phyloP scores from a whole-genome alignment of 2,888 invertebrate genomes.

The Tachina grossa region DNA sequence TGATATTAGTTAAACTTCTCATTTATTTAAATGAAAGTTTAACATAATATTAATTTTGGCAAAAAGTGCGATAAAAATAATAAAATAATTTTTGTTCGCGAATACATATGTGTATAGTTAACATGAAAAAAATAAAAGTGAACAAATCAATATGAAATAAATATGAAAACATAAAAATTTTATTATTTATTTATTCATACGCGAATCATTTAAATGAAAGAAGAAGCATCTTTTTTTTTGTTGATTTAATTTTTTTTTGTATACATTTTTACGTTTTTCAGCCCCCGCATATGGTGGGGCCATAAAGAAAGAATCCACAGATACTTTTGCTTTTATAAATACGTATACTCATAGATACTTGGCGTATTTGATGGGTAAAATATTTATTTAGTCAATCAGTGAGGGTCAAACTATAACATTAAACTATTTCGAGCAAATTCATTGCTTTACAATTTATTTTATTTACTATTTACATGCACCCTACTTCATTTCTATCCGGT shows the following conservation, averaged over 20 bases:
- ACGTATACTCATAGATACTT: neutral
- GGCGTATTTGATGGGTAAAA: constrained; percentile 51
- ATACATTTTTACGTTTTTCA: constrained; percentile 34
- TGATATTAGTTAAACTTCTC: too few relatives aligned
- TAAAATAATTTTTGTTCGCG: too few relatives aligned
- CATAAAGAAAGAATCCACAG: neutral
- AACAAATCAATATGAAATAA: neutral
- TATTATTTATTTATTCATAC: constrained; percentile 42
- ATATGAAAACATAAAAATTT: neutral
- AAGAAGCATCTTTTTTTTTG: constrained; percentile 35
- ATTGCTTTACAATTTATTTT: constrained; percentile 3
- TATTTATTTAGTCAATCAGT: constrained; percentile 54
- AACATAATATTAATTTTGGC: too few relatives aligned
- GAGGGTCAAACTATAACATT: constrained; percentile 62
- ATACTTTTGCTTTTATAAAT: constrained; percentile 39
- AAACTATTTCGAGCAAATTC: constrained; percentile 29
- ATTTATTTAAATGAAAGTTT: too few relatives aligned
- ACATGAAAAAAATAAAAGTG: neutral
- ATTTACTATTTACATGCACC: neutral
- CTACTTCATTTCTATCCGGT: neutral
- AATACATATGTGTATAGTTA: too few relatives aligned
- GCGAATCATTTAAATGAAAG: constrained; percentile 44
- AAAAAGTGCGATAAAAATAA: too few relatives aligned
- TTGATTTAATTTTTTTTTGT: constrained; percentile 1
- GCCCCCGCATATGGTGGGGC: constrained; percentile 44